Base-by-base conservation (phyloP, 2,113 vertebrate genomes). In the Callaeas wilsoni region DNA sequence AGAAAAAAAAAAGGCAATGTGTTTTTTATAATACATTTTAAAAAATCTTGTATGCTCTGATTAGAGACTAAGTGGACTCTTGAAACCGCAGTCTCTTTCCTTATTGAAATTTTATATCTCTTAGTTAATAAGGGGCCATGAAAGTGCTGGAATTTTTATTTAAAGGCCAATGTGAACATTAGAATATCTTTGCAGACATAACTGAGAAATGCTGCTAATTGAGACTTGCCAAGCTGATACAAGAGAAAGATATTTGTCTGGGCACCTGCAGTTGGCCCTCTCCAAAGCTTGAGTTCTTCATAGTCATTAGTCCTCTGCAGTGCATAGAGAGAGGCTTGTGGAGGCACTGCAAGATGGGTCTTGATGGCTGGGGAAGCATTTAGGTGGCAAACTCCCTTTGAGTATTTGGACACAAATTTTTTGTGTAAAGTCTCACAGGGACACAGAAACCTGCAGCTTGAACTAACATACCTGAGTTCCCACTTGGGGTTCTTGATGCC, bases 91-190 rank as follows among this genome's bases (percentile, higher is more conserved):
- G 3, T 37, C 35, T 75, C 56, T 84, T 88, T 96, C 60, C 55
- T 73, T 82, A 70, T n/a, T 94, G 80, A 93, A 90, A 95, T 87
- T 70, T 87, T 95, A 65, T 95, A 33, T 87, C 42, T 83, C 69
- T 85, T 33, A 17, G 29, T 94, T 93, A 95, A 86, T 89, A 84
- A 57, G 29, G 30, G 42, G 13, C 53, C 47, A 52, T 80, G 64
- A 49, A 89, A 77, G 23, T 57, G 29, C 39, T 84, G 71, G 46
- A 65, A 62, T 92, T 90, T 77, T 93, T 96, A 82, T 82, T 75
- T 90, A 74, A 93, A 67, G 41, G 78, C 64, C 35, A 79, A 27
- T 32, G 32, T 65, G 68, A 77, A 53, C 0, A 5, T 76, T 85
- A 23, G 63, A 75, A 76, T 49, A n/a, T 59, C 26, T 89, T 82